Evolutionary conservation across 1,140 invertebrate genomes (phyloP).

Genomic region (Nasonia vitripennis): DNA sequence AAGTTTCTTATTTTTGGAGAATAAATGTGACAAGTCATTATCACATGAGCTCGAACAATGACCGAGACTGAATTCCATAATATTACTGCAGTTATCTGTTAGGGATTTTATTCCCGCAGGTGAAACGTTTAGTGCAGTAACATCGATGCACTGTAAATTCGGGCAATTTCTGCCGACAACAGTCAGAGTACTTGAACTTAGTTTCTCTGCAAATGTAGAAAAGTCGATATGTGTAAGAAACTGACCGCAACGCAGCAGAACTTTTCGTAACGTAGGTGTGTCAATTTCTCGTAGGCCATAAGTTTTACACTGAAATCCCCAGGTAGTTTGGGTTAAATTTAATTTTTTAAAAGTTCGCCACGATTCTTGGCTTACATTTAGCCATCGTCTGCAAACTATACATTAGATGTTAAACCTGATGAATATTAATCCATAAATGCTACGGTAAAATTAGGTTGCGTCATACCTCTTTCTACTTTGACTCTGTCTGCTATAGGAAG

Average conservation of each 20-base stretch:
- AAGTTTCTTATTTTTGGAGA: slow-evolving; percentile 63
- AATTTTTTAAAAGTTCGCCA: slow-evolving; percentile 64
- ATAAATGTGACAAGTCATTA: slow-evolving; percentile 65
- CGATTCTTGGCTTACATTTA: slow-evolving; percentile 62
- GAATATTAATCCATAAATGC: not conserved
- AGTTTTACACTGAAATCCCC: slow-evolving; percentile 53
- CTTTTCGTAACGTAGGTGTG: slow-evolving; percentile 63
- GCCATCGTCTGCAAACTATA: slow-evolving; percentile 70
- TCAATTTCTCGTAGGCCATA: slow-evolving; percentile 52
- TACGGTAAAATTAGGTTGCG: not conserved
- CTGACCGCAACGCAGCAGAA: slow-evolving; percentile 66
- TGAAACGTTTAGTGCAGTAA: slow-evolving; percentile 62
- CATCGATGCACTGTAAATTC: slow-evolving; percentile 65
- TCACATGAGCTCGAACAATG: slow-evolving; percentile 61
- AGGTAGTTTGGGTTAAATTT: slow-evolving; percentile 56
- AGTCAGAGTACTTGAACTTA: slow-evolving; percentile 65
- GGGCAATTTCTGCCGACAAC: slow-evolving; percentile 67
- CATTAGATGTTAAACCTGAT: not conserved
- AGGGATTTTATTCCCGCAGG: slow-evolving; percentile 65
- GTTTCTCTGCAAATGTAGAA: slow-evolving; percentile 47
- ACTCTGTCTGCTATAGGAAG: slow-evolving; percentile 67
- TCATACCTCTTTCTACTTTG: slow-evolving; percentile 66
- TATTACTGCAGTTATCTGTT: slow-evolving; percentile 60
- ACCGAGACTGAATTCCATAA: slow-evolving; percentile 63
- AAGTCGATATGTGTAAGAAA: slow-evolving; percentile 65